Base-by-base conservation (phyloP, 64 coral and sea anemone genomes). In the Stylophora pistillata region DNA sequence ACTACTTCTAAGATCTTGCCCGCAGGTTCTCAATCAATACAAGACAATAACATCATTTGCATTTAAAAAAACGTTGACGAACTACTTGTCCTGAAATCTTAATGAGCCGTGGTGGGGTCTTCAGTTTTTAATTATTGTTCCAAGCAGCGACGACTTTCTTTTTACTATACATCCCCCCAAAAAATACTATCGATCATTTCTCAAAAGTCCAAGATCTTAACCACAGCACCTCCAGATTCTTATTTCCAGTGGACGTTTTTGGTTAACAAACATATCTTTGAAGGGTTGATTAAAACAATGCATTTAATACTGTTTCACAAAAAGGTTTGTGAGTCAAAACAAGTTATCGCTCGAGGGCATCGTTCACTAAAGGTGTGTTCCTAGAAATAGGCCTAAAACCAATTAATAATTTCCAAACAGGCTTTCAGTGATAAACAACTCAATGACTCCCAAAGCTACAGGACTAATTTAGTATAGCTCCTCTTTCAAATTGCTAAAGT, bases 1-100 rank as follows among this genome's bases (percentile, higher is more conserved):
- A 69, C 61, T 25, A 84, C 33, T 21, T 37, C 12, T 53, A 16
- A 13, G 6, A 37, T 15, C 0, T 31, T 53, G 33, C 25, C 62
- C 21, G 21, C n/a, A 34, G 62, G 53, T 66, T 66, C 56, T 82
- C 57, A 82, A 84, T 84, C 80, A 84, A 84, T 84, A 84, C 69
- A 52, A 23, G 26, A 84, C 80, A 84, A 84, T 84, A 15, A 70
- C 52, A 52, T 53, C 21, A 84, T 84, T 84, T 84, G 80, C 20
- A 84, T 84, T 28, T 5, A 25, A 9, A n/a, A n/a, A n/a, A 26
- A 28, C 64, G 25, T n/a, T 69, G 37, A 25, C 61, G 13, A 47
- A 61, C 59, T 68, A 68, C 62, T 58, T 53, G 32, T 61, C 68
- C 53, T 66, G 59, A 47, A 83, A 83, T 31, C 37, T 30, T 29